Evolutionary conservation across 2,797 vertebrate genomes (phyloP).

Genomic region (Urosaurus nigricauda): DNA sequence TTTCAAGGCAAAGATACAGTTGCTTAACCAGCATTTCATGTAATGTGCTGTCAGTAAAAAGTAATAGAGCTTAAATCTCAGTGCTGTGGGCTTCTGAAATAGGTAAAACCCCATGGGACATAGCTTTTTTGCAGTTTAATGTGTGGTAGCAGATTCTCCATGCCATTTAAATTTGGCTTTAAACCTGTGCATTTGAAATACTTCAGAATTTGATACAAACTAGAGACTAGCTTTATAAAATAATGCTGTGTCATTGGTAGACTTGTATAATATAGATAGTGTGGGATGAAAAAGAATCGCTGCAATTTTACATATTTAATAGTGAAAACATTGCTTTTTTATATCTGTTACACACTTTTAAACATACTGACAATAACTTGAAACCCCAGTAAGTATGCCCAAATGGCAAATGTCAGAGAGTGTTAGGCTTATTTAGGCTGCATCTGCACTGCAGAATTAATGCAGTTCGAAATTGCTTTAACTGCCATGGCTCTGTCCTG

Average conservation of each 20-base stretch:
- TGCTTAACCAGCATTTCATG: slow-evolving; percentile 10
- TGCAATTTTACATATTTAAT: not conserved
- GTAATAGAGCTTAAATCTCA: not conserved
- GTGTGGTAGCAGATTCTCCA: slow-evolving; percentile 2
- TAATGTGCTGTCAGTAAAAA: slow-evolving; percentile 19
- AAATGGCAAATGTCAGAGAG: not conserved
- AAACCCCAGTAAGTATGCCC: not conserved
- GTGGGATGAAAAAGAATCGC: slow-evolving; percentile 18
- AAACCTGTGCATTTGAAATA: slow-evolving; percentile 20
- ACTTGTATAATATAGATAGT: not conserved
- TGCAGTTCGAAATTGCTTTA: too few relatives aligned
- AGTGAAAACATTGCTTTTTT: not conserved
- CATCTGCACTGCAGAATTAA: too few relatives aligned
- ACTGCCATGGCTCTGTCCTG: too few relatives aligned
- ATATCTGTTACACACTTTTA: not conserved
- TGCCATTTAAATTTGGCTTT: slow-evolving; percentile 10
- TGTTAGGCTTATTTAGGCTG: too few relatives aligned
- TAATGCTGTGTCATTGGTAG: not conserved
- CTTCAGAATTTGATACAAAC: slow-evolving; percentile 22
- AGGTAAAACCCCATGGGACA: not conserved
- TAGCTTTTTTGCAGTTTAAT: slow-evolving; percentile 22
- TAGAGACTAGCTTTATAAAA: not conserved
- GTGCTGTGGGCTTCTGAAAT: not conserved
- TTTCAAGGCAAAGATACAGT: slow-evolving; percentile 11
- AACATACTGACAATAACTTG: not conserved